Base-by-base conservation (phyloP, 2,888 invertebrate genomes). In the Tachina lurida region DNA sequence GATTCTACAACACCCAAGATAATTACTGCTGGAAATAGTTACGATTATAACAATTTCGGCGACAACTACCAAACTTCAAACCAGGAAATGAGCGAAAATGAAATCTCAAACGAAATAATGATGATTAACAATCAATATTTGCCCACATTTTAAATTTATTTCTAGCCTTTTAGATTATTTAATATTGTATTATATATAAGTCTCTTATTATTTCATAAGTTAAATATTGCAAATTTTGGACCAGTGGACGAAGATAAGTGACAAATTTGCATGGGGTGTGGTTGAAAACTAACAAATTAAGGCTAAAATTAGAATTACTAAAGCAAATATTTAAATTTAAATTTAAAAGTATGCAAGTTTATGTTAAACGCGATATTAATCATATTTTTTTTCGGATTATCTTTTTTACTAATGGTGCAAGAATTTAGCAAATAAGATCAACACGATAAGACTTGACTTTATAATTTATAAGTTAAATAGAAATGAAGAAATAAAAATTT, bases 371-470 rank as follows among this genome's bases (percentile, higher is more conserved):
- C 13, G 39, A 54, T 47, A 43, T 49, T 39, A 39, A 63, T 73
- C 39, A 80, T 19, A 47, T 63, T 68, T 10, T 19, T 56, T 63
- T 68, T 10, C 67, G 60, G 13, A 47, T 65, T 43, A 67, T 60
- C 19, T 52, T 52, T 12, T 52, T 45, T 2, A 8, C 5, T 49
- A 45, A 60, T 47, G 19, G 31, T 71, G 41, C 65, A 15, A 60
- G 39, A 65, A 43, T 76, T 84, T 71, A 77, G 65, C 65, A 43
- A 41, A 71, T 83, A 84, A 74, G 84, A 58, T 74, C 68, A 80
- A 77, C 39, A 63, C 60, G 63, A 81, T 54, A 81, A 84, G 81
- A 84, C 84, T 84, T 80, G 67, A 84, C 77, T 80, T 68, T 68
- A 73, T 73, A 75, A 76, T 65, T 83, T 65, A 15, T 71, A 83